Base-by-base conservation (phyloP, 2,113 vertebrate species). In the Leptobrachium leishanense region DNA sequence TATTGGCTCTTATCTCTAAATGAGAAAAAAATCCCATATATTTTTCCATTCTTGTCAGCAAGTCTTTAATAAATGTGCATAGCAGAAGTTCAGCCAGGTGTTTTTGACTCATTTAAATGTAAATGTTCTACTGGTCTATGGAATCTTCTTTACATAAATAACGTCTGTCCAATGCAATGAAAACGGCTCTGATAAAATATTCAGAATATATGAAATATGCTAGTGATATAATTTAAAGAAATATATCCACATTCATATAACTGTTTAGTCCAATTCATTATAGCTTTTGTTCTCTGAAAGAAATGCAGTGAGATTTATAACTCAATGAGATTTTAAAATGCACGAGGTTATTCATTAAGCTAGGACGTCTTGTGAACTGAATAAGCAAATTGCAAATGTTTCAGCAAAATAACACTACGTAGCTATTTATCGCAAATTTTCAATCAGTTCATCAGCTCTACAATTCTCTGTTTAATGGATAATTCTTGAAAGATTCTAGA, bases 21-120 rank as follows among this genome's bases (percentile, higher is more conserved):
- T 2, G 9, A 46, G 40, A 68, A 68, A 68, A 42, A 68, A 43
- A 68, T 43, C 12, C 15, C 6, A 46, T 31, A 13, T 68, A 43
- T 68, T 71, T 71, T 71, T 53, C 44, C 8, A 31, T 50, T 71
- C 43, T 31, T 53, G 44, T 71, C 68, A 71, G 68, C 68, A 71
- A 71, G 68, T 50, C n/a, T 71, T 71, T 53, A 31, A 71, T 71
- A 71, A 71, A 71, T 71, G 68, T 71, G 44, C n/a, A 71, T 53
- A 46, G 43, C 68, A 71, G 15, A 71, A 11, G 44, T 71, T 53
- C 68, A 71, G 68, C 44, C 68, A 50, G 68, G 68, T 71, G 68
- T 71, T 71, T 31, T 64, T 71, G 44, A 39, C 68, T 71, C 44
- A 71, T 71, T 71, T 71, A 71, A 50, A 71, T 71, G 68, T 71